Conservation (phyloP, 2,888 invertebrate genomes). For the Teinopalpus imperialis region DNA sequence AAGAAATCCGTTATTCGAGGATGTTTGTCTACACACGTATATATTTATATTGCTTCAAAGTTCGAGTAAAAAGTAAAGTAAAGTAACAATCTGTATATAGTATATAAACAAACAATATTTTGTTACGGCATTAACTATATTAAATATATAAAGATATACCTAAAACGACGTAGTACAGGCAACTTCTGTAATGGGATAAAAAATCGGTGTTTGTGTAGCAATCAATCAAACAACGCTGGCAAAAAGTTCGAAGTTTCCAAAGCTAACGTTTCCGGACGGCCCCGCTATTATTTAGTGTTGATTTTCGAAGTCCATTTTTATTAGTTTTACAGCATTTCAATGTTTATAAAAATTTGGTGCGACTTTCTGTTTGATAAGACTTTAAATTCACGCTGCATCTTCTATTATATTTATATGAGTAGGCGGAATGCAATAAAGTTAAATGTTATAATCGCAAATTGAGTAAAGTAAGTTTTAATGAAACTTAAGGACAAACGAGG, state of each 20-base stretch:
- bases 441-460: no score
- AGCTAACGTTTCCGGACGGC: conserved; percentile 64
- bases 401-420: neutral
- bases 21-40: no score
- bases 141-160: conserved; percentile 11
- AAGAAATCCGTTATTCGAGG: no score
- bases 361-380: conserved; percentile 51
- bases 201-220: conserved; percentile 70
- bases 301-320: conserved; percentile 65
- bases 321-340: conserved; percentile 49
- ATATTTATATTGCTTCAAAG: no score
- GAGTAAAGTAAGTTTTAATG: no score
- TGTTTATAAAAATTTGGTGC: conserved; percentile 63
- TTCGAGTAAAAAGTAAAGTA: no score
- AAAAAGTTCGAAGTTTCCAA: conserved; percentile 51
- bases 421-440: no score
- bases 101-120: no score
- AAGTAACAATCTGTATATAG: no score
- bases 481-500: no score
- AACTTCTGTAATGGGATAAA: conserved; percentile 62
- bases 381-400: conserved; percentile 31
- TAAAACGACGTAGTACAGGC: conserved; percentile 36
- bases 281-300: conserved; percentile 69
- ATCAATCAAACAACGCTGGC: conserved; percentile 75
- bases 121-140: no score